Evolutionary conservation across 2,797 vertebrate species (phyloP).

Genomic region (Sorex maritimensis): DNA sequence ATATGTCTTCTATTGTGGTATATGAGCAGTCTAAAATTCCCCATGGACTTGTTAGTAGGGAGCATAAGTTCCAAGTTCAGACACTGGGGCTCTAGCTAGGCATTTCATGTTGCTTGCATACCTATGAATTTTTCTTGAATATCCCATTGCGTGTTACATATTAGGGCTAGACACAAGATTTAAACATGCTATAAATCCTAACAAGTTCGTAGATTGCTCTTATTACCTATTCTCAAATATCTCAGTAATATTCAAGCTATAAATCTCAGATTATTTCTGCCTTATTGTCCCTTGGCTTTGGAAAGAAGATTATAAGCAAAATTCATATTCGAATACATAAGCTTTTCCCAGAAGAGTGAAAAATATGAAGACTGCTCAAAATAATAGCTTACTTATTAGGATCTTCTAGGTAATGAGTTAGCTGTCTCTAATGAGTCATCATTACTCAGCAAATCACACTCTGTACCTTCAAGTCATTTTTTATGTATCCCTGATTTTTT

Average conservation of each 20-base stretch:
- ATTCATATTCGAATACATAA: background rate
- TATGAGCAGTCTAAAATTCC: background rate
- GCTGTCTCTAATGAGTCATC: background rate
- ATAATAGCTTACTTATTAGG: background rate
- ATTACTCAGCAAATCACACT: background rate
- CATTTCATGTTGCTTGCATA: conserved; percentile 21
- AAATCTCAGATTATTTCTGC: conserved; percentile 65
- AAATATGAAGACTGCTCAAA: background rate
- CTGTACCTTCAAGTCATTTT: background rate
- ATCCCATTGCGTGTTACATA: conserved; percentile 50
- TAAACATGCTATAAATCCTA: conserved; percentile 75
- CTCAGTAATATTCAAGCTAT: conserved; percentile 67
- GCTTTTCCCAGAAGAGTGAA: no score
- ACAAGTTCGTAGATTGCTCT: conserved; percentile 62
- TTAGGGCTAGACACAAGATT: conserved; percentile 74
- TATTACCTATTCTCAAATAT: conserved; percentile 77
- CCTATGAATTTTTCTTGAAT: conserved; percentile 66
- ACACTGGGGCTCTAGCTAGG: no score
- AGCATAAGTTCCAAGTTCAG: conserved; percentile 38
- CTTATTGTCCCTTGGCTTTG: conserved; percentile 14
- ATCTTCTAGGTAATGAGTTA: background rate
- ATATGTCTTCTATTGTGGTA: background rate
- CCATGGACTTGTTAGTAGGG: conserved; percentile 38
- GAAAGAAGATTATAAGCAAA: conserved; percentile 63
- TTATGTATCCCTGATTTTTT: background rate